Evolutionary conservation across 1,140 invertebrate genomes (phyloP), one percentile per base, ranked within the genome.

Genomic region (Saxidomus purpurata): DNA sequence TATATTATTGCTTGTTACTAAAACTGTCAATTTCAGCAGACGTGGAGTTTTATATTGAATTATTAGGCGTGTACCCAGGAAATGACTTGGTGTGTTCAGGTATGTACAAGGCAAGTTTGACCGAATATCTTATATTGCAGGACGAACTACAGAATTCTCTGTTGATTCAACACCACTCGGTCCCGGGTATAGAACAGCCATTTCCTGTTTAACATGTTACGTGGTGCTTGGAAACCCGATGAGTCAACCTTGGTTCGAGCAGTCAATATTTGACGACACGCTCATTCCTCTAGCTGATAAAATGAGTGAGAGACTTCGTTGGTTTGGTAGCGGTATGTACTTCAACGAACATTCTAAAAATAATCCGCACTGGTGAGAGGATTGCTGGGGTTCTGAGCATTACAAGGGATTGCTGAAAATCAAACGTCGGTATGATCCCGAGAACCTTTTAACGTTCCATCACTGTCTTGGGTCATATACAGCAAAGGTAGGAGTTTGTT

Each of bases 371-470:
- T 93, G 92, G 92, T 84, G 89, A 80, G 69, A 87, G 17, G 87
- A 86, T 38, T 87, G 91, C 55, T 93, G 90, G 91, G 90, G 87
- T 31, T 4, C 4, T 15, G 40, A 40, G 55, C 77, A 93, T 67
- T 91, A 93, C 61, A 28, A 69, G 8, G 36, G 49, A 3, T 77
- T 92, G 47, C 36, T 90, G n/a, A 36, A 67, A 9, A 84, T 90
- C 59, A 92, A 92, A 69, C 34, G 36, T 15, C 36, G 34, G 11
- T 91, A 79, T n/a, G 91, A 92, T 61, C 83, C 74, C 9, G 82
- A 87, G 34, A 91, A 91, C 67, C 91, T 89, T 76, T 91, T 93
- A 61, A 90, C 79, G n/a, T 90, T 79, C 43, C 67, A 87, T n/a
- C 87, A 92, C n/a, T 89, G 87, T 59, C 81, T 91, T n/a, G 84